These are phyloP conservation scores for Perognathus longimembris DNA, from an alignment of 2,113 vertebrate species.

Conservation along the genomic window DNA sequence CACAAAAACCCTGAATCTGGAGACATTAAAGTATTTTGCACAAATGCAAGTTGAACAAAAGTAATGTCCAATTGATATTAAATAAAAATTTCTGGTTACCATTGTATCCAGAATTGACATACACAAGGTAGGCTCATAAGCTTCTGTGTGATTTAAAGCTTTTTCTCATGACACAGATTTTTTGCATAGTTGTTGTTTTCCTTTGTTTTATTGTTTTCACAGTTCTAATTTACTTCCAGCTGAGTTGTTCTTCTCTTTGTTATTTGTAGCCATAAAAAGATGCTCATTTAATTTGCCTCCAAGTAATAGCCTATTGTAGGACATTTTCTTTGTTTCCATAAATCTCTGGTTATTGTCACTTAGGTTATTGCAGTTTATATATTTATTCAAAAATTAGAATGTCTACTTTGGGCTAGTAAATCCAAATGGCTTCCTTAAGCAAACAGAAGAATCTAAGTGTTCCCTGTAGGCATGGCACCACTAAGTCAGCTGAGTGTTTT, in stretches of 20 bases:
- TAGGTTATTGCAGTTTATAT: not conserved
- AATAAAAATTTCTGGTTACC: constrained; percentile 23
- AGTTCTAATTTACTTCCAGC: constrained; percentile 65
- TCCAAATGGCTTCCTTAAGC: not conserved
- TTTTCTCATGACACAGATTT: constrained; percentile 22
- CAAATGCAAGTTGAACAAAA: constrained; percentile 33
- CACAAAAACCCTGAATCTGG: not conserved
- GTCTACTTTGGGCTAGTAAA: not conserved
- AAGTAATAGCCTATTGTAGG: not conserved
- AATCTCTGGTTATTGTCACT: constrained; percentile 22
- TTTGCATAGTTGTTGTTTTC: not conserved
- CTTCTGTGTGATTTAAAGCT: constrained; percentile 18
- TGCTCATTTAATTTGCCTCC: constrained; percentile 41
- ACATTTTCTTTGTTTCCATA: constrained; percentile 44
- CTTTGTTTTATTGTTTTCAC: constrained; percentile 59
- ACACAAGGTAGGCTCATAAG: not conserved
- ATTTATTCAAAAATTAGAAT: constrained; percentile 4
- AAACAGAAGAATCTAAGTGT: not conserved
- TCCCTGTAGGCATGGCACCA: not conserved
- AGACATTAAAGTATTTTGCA: not conserved
- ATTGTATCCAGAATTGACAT: not conserved
- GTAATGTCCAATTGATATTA: not conserved
- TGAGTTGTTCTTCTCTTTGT: constrained; percentile 44
- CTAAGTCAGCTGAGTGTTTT: not conserved
- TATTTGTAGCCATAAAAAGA: constrained; percentile 46